Base-by-base conservation (phyloP, 2,888 invertebrate species). In the Erpobdella octoculata region DNA sequence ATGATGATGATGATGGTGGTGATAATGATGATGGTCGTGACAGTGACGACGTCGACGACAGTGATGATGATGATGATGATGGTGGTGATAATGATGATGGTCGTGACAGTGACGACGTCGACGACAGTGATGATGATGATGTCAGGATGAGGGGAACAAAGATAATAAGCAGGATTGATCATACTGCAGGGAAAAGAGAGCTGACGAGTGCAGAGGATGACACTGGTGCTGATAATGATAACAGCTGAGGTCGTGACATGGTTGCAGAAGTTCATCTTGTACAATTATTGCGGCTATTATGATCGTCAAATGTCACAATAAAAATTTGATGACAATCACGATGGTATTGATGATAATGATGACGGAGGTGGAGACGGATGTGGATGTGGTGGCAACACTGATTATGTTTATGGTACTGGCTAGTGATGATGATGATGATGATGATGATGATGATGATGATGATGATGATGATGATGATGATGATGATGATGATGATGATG, bases 401-500 rank as follows among this genome's bases (percentile, higher is more conserved):
- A n/a, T n/a, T n/a, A n/a, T n/a, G n/a, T n/a, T n/a, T n/a, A n/a
- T n/a, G n/a, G n/a, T n/a, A n/a, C n/a, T n/a, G n/a, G n/a, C n/a
- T n/a, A n/a, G 46, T 58, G 1, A 28, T 65, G 65, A 0, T 6
- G 66, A 66, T 38, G 66, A 37, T 18, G 38, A 36, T 38, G 66
- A 9, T 66, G 38, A 31, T 18, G 38, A 38, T 5, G 2, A 66
- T 66, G 66, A 33, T 25, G 31, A 38, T 25, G 33, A 38, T 25
- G 37, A 33, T 33, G 18, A 64, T 3, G 37, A 64, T 2, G 37
- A 64, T 33, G 35, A 36, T 2, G 36, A 36, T 25, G 37, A 65
- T 25, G 37, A 65, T 36, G 65, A 65, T 65, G 1, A 65, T 65
- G 65, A 36, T 65, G 65, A 64, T 6, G 8, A 5, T 28, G 9